Evolutionary conservation across 1,140 invertebrate genomes (phyloP), one percentile per base, ranked within the genome.

Genomic region (Trigoniulus corallinus): DNA sequence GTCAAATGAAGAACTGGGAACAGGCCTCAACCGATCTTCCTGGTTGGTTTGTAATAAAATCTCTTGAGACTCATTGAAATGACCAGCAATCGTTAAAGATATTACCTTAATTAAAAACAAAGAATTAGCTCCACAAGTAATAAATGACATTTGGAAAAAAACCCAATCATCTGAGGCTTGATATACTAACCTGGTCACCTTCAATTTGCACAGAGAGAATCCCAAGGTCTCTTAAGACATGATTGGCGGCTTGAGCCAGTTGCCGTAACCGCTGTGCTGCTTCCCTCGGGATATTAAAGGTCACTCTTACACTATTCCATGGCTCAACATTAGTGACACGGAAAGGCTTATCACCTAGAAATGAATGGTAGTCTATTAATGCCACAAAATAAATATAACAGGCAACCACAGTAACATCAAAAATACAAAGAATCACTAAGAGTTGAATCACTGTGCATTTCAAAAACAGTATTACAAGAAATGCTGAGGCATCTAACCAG

Each of bases 301-400:
- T 95, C 64, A 96, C 88, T 69, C 87, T 80, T 57, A 96, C 91
- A 62, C 88, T 91, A 72, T 95, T 93, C 89, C 89, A 95, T 75
- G 91, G 91, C 77, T 97, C 91, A 72, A 95, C 84, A 76, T 95
- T 86, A 57, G 77, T 76, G 51, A 83, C 73, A 60, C 67, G 68
- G 51, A 78, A 29, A 2, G 37, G 3, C 39, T 51, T 48, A 37
- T 51, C 21, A 46, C 39, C 48, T 40, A 22, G 10, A 2, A 29
- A 45, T 40, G 27, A 48, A 43, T 52, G 56, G 47, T 48, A 47
- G 21, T 34, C 7, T 34, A 7, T 34, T n/a, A n/a, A n/a, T n/a
- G n/a, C n/a, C n/a, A n/a, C n/a, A n/a, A n/a, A n/a, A n/a, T n/a
- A n/a, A n/a, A n/a, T n/a, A n/a, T n/a, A n/a, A n/a, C n/a, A n/a